A percentile compares a stretch with the other conserved stretches of the same genome.
phyloP scores from a whole-genome alignment of 92 coral and sea anemone genomes.

The Chrysogorgia sp. region DNA sequence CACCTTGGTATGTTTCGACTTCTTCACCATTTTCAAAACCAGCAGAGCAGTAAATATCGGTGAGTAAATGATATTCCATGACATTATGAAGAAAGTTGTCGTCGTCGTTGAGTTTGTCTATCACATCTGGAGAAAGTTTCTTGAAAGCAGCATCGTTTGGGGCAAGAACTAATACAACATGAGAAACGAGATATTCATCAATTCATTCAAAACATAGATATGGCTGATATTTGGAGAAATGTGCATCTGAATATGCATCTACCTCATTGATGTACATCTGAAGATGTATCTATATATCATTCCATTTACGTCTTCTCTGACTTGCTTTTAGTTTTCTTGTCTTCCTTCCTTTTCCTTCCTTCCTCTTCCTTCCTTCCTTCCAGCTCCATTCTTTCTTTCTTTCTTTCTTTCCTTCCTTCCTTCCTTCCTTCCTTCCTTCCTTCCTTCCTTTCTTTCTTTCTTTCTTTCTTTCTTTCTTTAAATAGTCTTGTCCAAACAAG shows the following conservation, averaged over 20 bases:
- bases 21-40: slow-evolving; percentile 24
- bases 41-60: slow-evolving; percentile 7
- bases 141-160: slow-evolving; percentile 34
- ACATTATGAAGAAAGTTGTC: background rate
- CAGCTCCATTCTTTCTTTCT: too few species aligned
- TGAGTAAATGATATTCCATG: slow-evolving; percentile 25
- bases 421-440: background rate
- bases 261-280: too few species aligned
- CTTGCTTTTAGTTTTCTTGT: too few species aligned
- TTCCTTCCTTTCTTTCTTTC: background rate
- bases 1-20: slow-evolving; percentile 1
- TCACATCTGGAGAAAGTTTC: slow-evolving; percentile 18
- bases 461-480: background rate
- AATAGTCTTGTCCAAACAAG: background rate
- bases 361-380: too few species aligned
- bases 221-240: too few species aligned
- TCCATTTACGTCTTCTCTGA: too few species aligned
- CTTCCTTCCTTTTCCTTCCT: too few species aligned
- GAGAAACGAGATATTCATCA: background rate
- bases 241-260: too few species aligned
- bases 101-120: slow-evolving; percentile 14
- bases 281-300: too few species aligned
- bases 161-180: slow-evolving; percentile 10
- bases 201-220: background rate
- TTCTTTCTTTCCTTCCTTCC: background rate